Base-by-base conservation (phyloP, 2,113 vertebrate genomes). In the Cacatua alba region DNA sequence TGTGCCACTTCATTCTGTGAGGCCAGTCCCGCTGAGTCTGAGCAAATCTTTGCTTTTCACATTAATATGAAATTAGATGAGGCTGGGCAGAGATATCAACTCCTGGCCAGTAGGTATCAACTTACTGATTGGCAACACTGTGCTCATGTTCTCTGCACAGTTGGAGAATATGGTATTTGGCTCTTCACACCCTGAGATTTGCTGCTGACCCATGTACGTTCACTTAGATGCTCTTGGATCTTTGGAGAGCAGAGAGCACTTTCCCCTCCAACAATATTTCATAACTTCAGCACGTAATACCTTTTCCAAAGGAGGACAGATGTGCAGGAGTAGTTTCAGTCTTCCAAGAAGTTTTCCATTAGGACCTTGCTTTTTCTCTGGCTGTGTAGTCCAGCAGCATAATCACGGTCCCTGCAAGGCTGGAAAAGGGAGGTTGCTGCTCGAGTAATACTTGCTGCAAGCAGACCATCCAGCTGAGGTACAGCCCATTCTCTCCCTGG, bases 281-380 rank as follows among this genome's bases (percentile, higher is more conserved):
- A 87, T 86, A 86, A 87, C 81, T 94, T 94, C 91, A 91, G 76
- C 85, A 93, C 39, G 2, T 90, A 83, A 77, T 93, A 95, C 90
- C 95, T 91, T 91, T 91, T 88, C 90, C 87, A 94, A 89, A 91
- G 84, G 77, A 95, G 76, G 82, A 97, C 88, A 97, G 79, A 95
- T 94, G 76, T 43, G 80, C 86, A 92, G 83, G 44, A 96, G 63
- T 69, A 90, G 59, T 63, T 92, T 91, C 64, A 76, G 72, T 79
- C 86, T 96, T 95, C 88, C 89, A 93, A 89, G 67, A 92, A 94
- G 76, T 91, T 94, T 95, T 86, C 94, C 94, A 92, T 85, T 90
- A 90, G 79, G 43, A 91, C 65, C 77, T 74, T 76, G 76, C 57
- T 77, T 84, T 63, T 90, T 41, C 64, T 75, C 49, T 83, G 93